Conservation (phyloP, 2,888 invertebrate genomes). For the Cantharis nigra region DNA sequence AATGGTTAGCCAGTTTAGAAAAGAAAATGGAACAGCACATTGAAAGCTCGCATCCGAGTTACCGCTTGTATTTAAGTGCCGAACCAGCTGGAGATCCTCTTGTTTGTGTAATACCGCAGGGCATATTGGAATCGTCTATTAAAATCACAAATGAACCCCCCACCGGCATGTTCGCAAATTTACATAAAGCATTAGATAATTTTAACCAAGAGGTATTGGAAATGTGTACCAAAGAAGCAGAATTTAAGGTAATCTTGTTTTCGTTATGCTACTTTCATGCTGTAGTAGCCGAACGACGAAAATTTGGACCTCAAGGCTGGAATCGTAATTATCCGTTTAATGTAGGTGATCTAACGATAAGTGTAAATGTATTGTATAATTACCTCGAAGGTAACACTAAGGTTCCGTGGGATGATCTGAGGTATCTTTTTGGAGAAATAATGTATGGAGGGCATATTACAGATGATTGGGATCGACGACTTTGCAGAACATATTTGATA, state of each 20-base stretch:
- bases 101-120: conserved; percentile 74
- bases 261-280: conserved; percentile 94
- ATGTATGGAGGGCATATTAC: conserved; percentile 98
- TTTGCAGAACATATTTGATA: conserved; percentile 83
- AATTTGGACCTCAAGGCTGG: conserved; percentile 96
- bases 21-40: conserved; percentile 87
- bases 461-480: conserved; percentile 91
- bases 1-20: conserved; percentile 86
- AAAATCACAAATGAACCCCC: conserved; percentile 97
- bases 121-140: conserved; percentile 89
- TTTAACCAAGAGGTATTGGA: conserved; percentile 92
- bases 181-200: conserved; percentile 90
- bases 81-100: conserved; percentile 77
- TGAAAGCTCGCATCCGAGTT: conserved; percentile 67
- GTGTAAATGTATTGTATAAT: conserved; percentile 87
- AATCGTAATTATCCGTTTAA: conserved; percentile 81
- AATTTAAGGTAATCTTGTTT: conserved; percentile 89
- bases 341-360: conserved; percentile 88
- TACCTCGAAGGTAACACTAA: conserved; percentile 86
- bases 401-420: conserved; percentile 92
- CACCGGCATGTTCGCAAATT: conserved; percentile 91
- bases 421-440: conserved; percentile 94
- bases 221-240: conserved; percentile 90
- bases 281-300: conserved; percentile 87
- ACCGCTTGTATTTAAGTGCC: conserved; percentile 82